phyloP scores from a whole-genome alignment of 2,113 vertebrate species.

The Haliaeetus leucogaster region DNA sequence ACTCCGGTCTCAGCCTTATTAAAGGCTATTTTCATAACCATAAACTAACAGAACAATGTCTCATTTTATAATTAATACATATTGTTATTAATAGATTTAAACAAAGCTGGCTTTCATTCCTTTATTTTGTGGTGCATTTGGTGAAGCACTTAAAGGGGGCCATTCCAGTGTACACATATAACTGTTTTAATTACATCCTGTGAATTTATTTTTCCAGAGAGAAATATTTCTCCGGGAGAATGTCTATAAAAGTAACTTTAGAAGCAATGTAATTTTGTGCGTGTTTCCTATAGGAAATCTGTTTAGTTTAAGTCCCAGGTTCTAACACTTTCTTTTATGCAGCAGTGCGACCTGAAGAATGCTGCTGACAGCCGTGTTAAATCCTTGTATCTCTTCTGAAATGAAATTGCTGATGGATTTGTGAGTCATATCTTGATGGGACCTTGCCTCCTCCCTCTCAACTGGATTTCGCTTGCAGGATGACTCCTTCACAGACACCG shows the following conservation, averaged over 20 bases:
- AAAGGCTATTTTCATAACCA: background rate
- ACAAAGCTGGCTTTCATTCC: constrained; percentile 70
- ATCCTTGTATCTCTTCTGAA: background rate
- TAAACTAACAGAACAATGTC: constrained; percentile 2
- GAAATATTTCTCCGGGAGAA: constrained; percentile 68
- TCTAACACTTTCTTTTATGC: background rate
- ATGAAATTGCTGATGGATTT: background rate
- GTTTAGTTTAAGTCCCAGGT: constrained; percentile 68
- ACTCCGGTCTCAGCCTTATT: background rate
- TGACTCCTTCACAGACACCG: background rate
- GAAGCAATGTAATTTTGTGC: constrained; percentile 44
- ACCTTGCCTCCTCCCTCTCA: background rate
- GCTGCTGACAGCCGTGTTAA: background rate
- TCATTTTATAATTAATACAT: constrained; percentile 36
- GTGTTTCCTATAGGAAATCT: constrained; percentile 74
- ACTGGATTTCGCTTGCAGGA: background rate
- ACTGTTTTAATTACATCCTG: constrained; percentile 73
- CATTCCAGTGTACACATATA: constrained; percentile 45
- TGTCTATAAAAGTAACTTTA: constrained; percentile 65
- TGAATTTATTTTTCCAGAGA: constrained; percentile 74
- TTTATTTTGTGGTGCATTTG: constrained; percentile 57
- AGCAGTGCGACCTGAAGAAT: background rate
- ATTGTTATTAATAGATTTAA: constrained; percentile 52
- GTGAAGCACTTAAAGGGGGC: constrained; percentile 66
- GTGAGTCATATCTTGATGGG: background rate